These are phyloP conservation scores for Hyperoplus immaculatus DNA, from an alignment of 2,797 vertebrate genomes.

Conservation along the genomic window DNA sequence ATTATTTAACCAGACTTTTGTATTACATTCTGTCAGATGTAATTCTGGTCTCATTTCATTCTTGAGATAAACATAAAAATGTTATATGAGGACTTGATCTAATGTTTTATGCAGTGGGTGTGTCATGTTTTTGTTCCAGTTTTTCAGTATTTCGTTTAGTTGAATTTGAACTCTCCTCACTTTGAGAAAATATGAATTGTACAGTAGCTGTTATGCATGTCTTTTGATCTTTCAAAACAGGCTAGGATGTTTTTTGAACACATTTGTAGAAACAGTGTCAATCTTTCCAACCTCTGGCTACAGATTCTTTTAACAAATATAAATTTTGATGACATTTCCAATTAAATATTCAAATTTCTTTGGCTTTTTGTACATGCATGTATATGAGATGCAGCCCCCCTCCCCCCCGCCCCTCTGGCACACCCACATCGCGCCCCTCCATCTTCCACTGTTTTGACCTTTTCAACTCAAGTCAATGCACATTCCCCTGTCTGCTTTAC, in stretches of 20 bases:
- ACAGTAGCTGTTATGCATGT: not conserved
- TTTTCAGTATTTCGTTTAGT: not conserved
- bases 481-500: constrained; percentile 53
- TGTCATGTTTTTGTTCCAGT: not conserved
- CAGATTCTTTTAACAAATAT: not conserved
- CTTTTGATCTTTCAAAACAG: not conserved
- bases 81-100: no score
- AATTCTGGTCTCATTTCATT: not conserved
- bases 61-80: not conserved
- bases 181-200: not conserved
- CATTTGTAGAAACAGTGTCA: not conserved
- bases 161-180: not conserved
- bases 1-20: not conserved
- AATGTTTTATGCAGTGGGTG: not conserved
- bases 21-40: not conserved
- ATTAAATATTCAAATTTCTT: not conserved
- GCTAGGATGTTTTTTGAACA: not conserved
- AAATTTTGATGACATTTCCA: not conserved
- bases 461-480: constrained; percentile 37
- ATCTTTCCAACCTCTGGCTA: no score
- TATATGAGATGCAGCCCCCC: not conserved
- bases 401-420: not conserved
- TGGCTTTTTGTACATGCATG: not conserved
- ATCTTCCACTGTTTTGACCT: constrained; percentile 33
- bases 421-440: not conserved